Conservation (phyloP, 2,888 invertebrate genomes). For the Heliconius cydno region DNA sequence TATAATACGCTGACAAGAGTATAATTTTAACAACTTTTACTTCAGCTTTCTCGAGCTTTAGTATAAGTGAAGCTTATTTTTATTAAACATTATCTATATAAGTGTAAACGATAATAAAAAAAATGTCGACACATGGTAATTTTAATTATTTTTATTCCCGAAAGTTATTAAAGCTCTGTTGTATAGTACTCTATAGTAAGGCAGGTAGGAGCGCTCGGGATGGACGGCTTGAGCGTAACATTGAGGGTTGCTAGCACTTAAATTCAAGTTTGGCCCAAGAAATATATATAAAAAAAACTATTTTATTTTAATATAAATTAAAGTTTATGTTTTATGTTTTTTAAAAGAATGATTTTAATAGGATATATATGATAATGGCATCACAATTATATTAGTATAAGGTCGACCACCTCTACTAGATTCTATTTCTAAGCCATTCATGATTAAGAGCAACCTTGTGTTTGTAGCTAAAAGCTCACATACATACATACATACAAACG, state of each 20-base stretch:
- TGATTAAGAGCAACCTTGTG: conserved; percentile 50
- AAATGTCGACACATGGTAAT: background rate
- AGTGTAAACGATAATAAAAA: background rate
- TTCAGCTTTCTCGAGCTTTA: conserved; percentile 38
- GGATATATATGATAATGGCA: conserved; percentile 11
- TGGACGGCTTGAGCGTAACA: conserved; percentile 75
- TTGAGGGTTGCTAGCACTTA: conserved; percentile 61
- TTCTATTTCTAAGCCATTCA: conserved; percentile 45
- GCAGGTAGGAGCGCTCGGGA: conserved; percentile 72
- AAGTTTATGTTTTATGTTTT: background rate
- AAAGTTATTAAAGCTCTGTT: conserved; percentile 37
- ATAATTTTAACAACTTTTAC: conserved; percentile 40
- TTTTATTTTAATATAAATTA: conserved; percentile 8
- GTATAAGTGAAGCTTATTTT: conserved; percentile 27
- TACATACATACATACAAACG: conserved; percentile 51
- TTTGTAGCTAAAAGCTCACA: conserved; percentile 58
- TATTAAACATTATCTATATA: background rate
- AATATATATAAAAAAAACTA: conserved; percentile 11
- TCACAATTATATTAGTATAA: conserved; percentile 30
- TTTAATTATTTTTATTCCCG: conserved; percentile 3
- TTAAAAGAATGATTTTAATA: background rate
- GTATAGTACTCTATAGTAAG: conserved; percentile 59
- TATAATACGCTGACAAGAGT: conserved; percentile 28
- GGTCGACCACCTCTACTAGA: conserved; percentile 41
- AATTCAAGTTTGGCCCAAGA: conserved; percentile 29